Base-by-base conservation (phyloP, 2,888 invertebrate species). In the Drosophila paramelanica region DNA sequence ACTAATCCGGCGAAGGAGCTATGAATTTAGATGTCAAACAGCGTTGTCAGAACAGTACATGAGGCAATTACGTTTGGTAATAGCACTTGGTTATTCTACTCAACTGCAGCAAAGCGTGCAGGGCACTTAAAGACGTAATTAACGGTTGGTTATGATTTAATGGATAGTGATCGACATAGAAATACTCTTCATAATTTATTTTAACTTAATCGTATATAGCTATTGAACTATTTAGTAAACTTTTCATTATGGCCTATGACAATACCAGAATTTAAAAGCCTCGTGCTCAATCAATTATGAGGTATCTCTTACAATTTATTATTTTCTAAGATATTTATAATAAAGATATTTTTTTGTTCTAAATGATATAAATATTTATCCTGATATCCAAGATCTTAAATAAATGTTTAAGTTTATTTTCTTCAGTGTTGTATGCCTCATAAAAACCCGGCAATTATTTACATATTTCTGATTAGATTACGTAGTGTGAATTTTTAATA, bases 1-100 rank as follows among this genome's bases (percentile, higher is more conserved):
- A 50, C 61, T 64, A 67, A 79, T 70, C 41, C 60, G 4, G 13
- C 13, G 36, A 17, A 50, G 51, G 46, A 64, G 39, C 36, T 31
- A 49, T 45, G 42, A n/a, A 47, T 67, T 45, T 13, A 49, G 56
- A 56, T 67, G 49, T 62, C 52, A 49, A 23, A 17, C 27, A 27
- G 66, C 56, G 64, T 46, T 33, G 52, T 25, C 43, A 36, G 36
- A 61, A 33, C 39, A 20, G 5, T 53, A 57, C 43, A 17, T n/a
- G 25, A 20, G n/a, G 1, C 31, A n/a, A 36, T 36, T 13, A 36
- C 36, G 13, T 13, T 13, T 8, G 27, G 39, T 51, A 27, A 17
- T 27, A 41, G 1, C 17, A 41, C 27, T 38, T 10, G 10, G 14
- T 0, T 7, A 17, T 17, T 14, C 14, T 13, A 13, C 11, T 39